Evolutionary conservation across 2,113 vertebrate genomes (phyloP), one percentile per base, ranked within the genome.

Genomic region (Chascanopsetta lugubris): DNA sequence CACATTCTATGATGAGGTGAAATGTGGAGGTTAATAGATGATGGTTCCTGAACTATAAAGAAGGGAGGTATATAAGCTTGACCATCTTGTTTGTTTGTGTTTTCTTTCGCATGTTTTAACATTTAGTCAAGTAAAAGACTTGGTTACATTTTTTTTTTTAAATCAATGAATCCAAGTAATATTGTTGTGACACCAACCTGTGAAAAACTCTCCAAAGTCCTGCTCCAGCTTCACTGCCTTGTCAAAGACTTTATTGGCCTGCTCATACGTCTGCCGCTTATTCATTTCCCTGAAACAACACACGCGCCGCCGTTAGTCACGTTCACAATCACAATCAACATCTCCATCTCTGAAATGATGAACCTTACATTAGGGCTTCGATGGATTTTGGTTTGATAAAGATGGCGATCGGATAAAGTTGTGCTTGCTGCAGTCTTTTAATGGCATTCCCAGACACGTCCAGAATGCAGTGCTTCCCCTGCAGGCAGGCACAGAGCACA

Each of bases 371-470:
- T 78, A 99, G 95, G 17, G 96, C 95, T 92, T 99, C 97, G 27
- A 98, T 93, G 69, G 97, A 98, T 94, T 96, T 99, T 91, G 97
- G 97, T 94, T 99, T 99, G 91, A 99, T 98, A 94, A 99, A 99
- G 91, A 99, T 95, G 88, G 97, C 96, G 63, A 99, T 95, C 42
- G 97, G 93, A 87, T 96, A 97, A 86, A 99, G 96, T 91, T 99
- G 96, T 94, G 97, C 95, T 95, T 98, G 97, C 90, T 98, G 96
- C 92, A 99, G 94, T 88, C 97, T 93, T 92, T 99, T 99, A 89
- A 99, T 99, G 58, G 97, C 97, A 61, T 99, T 99, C 79, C 97
- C 97, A 48, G 97, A 99, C 66, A 99, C 97, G 63, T 98, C 97
- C 89, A 99, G 92, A 86, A 99, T 99, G 90, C 97, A 99, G 89